phyloP scores from a whole-genome alignment of 2,113 vertebrate genomes.

The Myotis yumanensis region DNA sequence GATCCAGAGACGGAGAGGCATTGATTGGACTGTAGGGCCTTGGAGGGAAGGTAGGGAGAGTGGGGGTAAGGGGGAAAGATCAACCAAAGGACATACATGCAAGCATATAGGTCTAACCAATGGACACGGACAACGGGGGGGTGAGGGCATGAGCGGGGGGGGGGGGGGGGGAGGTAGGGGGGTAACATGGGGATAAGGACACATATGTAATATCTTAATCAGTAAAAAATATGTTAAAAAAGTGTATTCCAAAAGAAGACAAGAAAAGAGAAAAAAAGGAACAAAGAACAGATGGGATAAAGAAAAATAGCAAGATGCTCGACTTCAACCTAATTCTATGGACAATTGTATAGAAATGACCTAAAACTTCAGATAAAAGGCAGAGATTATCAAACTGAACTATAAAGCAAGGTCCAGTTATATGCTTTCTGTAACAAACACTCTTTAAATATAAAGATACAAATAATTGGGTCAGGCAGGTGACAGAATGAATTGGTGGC shows the following conservation, averaged over 20 bases:
- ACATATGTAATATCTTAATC: too few relatives aligned
- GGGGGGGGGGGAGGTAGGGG: too few relatives aligned
- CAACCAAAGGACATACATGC: too few relatives aligned
- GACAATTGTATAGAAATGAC: not conserved
- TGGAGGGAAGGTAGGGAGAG: too few relatives aligned
- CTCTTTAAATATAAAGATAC: not conserved
- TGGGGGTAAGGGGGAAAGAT: too few relatives aligned
- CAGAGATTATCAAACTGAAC: not conserved
- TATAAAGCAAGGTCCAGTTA: not conserved
- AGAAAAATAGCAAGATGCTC: not conserved
- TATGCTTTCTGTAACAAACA: not conserved
- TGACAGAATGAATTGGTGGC: not conserved
- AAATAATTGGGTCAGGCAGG: not conserved
- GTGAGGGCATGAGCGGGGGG: too few relatives aligned
- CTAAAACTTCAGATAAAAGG: not conserved
- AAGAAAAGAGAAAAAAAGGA: not conserved
- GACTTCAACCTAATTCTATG: not conserved
- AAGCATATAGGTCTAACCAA: too few relatives aligned
- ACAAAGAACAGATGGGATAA: not conserved
- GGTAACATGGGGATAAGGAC: too few relatives aligned
- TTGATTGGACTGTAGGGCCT: too few relatives aligned
- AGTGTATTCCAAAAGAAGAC: not conserved
- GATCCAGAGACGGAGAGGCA: too few relatives aligned
- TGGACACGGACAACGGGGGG: too few relatives aligned
- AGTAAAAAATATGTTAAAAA: not conserved